Evolutionary conservation across 2,888 invertebrate species (phyloP).

Genomic region (Eledona agricola): DNA sequence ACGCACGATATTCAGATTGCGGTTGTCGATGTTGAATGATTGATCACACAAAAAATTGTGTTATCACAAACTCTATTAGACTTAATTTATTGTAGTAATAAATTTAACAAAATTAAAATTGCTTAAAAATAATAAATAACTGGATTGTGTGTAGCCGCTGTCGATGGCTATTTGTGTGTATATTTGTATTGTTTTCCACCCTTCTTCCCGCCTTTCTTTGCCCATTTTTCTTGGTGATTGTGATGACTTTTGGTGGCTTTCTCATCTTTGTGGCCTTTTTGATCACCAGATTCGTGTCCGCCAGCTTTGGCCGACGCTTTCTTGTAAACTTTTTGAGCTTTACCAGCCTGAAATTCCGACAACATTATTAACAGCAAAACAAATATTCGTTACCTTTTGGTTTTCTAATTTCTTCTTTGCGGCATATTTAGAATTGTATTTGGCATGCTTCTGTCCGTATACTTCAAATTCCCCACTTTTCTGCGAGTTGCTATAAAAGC

Average conservation of each 20-base stretch:
- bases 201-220: conserved; percentile 54
- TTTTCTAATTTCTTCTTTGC: conserved; percentile 44
- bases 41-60: conserved; percentile 3
- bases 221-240: conserved; percentile 53
- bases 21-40: conserved; percentile 14
- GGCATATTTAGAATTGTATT: conserved; percentile 47
- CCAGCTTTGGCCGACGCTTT: conserved; percentile 53
- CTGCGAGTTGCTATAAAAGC: conserved; percentile 61
- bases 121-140: conserved; percentile 28
- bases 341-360: conserved; percentile 46
- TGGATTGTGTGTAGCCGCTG: too few species aligned
- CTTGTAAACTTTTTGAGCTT: conserved; percentile 52
- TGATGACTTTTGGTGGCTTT: conserved; percentile 51
- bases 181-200: conserved; percentile 56
- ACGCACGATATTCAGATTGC: conserved; percentile 44
- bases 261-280: conserved; percentile 54
- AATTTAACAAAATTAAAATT: conserved; percentile 25
- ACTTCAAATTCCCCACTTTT: conserved; percentile 59
- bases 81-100: conserved; percentile 14
- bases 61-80: too few species aligned
- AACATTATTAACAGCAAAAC: conserved; percentile 5
- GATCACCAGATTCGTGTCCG: conserved; percentile 53
- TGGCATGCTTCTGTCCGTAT: conserved; percentile 57
- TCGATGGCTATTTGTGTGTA: conserved; percentile 33
- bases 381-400: conserved; percentile 44